phyloP scores from a whole-genome alignment of 2,888 invertebrate species.

The Spodoptera littoralis region DNA sequence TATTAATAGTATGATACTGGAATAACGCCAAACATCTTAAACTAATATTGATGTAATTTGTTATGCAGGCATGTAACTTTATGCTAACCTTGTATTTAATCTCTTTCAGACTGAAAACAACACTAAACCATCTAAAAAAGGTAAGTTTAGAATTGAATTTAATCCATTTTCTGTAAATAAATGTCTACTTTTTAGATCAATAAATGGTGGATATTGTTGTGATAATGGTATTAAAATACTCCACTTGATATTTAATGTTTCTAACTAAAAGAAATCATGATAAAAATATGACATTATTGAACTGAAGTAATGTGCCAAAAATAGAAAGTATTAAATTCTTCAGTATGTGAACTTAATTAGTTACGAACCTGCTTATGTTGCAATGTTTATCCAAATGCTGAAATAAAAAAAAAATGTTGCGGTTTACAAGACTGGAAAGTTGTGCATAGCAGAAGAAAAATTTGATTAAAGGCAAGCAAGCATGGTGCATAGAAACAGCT shows the following conservation, averaged over 20 bases:
- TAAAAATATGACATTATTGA: conserved; percentile 3
- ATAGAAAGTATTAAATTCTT: conserved; percentile 12
- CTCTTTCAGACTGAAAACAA: conserved; percentile 88
- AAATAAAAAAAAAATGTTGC: conserved; percentile 44
- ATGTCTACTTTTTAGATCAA: conserved; percentile 1
- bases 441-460: conserved; percentile 53
- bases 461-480: conserved; percentile 39
- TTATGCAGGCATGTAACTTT: conserved; percentile 18
- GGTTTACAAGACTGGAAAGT: conserved; percentile 52
- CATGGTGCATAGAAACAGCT: conserved; percentile 45
- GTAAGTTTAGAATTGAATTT: conserved; percentile 75
- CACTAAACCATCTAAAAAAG: conserved; percentile 84
- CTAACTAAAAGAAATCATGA: background rate
- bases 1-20: conserved; percentile 61
- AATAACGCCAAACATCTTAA: conserved; percentile 62
- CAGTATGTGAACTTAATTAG: conserved; percentile 26
- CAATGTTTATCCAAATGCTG: conserved; percentile 39
- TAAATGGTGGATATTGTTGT: conserved; percentile 15
- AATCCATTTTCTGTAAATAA: conserved; percentile 17
- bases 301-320: conserved; percentile 10
- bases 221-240: conserved; percentile 9
- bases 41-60: conserved; percentile 14
- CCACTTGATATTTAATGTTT: background rate
- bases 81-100: conserved; percentile 47
- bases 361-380: conserved; percentile 20